Evolutionary conservation across 2,113 vertebrate species (phyloP), one percentile per base, ranked within the genome.

Genomic region (Centrocercus urophasianus): DNA sequence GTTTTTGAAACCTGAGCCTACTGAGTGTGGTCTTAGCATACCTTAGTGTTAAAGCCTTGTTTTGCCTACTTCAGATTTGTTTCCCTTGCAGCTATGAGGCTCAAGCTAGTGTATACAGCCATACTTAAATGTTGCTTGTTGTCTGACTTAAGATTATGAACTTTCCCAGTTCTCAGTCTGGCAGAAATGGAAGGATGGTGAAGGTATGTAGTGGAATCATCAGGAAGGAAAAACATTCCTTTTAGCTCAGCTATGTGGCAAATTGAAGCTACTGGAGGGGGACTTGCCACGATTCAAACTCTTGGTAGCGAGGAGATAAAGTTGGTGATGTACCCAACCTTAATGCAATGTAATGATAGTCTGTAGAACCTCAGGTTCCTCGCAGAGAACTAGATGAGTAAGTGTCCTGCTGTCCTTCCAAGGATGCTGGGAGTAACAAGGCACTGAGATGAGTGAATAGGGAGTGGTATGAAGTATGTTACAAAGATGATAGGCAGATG

Each of bases 1-100:
- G 60, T 80, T 93, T 93, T 94, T 90, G 96, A 94, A 96, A 95
- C 73, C 86, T 82, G 91, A 95, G 80, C 82, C 69, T 38, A 43
- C 50, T 54, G 43, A 75, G 48, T 57, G 79, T 63, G 70, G 81
- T 90, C 83, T 61, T 88, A 72, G 57, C 9, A 7, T 74, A 76
- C 42, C 30, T 92, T 86, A 88, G 69, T 77, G 75, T 74, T 90
- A 87, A 91, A 92, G 45, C 66, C 82, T 87, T 92, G 74, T 95
- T 97, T 95, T 95, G 87, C 93, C 93, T 95, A 69, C 76, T 54
- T 22, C 54, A 81, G 48, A 56, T 59, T 93, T 34, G 7, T 69
- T 90, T 52, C 54, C 59, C 54, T 78, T 65, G n/a, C 76, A 94
- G 88, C 76, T 90, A 72, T 27, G 83, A 82, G 57, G 61, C 83